Evolutionary conservation across 2,888 invertebrate genomes (phyloP).

Genomic region (Calliopum simillimum): DNA sequence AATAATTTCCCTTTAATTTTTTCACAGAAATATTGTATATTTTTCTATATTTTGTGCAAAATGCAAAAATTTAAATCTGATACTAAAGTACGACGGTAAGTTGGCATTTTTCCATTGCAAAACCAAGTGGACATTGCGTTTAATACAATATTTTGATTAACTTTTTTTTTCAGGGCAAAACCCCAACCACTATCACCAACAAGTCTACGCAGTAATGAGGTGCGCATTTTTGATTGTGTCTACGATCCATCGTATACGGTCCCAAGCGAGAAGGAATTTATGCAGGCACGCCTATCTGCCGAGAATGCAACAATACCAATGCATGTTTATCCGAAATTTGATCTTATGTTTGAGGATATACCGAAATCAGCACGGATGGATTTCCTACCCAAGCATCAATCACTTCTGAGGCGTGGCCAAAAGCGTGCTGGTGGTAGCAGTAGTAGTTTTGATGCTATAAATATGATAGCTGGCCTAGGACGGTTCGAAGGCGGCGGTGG

Average conservation of each 20-base stretch:
- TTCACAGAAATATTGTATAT: background rate
- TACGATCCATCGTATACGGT: conserved; percentile 47
- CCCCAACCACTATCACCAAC: no score
- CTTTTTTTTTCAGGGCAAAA: no score
- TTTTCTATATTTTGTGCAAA: background rate
- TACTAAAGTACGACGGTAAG: no score
- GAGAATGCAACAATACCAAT: conserved; percentile 36
- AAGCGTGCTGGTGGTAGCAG: no score
- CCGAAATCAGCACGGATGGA: conserved; percentile 41
- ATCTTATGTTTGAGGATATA: conserved; percentile 49
- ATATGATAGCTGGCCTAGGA: no score
- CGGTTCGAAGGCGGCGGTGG: background rate
- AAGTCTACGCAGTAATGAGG: conserved; percentile 43
- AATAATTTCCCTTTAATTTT: background rate
- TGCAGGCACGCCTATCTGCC: conserved; percentile 40
- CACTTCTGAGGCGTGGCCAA: conserved; percentile 32
- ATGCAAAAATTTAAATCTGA: no score
- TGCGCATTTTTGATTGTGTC: conserved; percentile 47
- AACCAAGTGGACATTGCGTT: no score
- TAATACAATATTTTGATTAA: no score
- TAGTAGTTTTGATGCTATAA: no score
- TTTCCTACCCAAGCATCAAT: conserved; percentile 36
- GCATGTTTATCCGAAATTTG: conserved; percentile 45
- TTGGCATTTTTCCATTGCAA: no score
- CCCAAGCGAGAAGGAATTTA: conserved; percentile 43